Base-by-base conservation (phyloP, 2,113 vertebrate species). In the Neomonachus schauinslandi region DNA sequence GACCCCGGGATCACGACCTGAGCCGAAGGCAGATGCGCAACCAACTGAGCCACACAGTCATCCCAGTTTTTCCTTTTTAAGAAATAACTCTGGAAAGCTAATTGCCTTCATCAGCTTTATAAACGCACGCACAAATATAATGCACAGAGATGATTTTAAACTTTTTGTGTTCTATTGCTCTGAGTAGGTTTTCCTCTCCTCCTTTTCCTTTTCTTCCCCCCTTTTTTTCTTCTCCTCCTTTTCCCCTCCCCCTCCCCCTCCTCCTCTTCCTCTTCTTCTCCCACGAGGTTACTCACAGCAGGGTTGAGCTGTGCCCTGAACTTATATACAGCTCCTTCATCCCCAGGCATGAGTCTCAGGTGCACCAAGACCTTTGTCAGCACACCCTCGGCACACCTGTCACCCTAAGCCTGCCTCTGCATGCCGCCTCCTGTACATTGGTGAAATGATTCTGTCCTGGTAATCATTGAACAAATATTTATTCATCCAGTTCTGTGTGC, bases 291-390 rank as follows among this genome's bases (percentile, higher is more conserved):
- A 36, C 55, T 55, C 33, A 4, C 15, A 49, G 13, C 14, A 33
- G 21, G 39, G 1, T 16, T 0, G 26, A 28, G 19, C 3, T 49
- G 26, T 67, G 0, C 22, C 0, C 16, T 28, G 2, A 0, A 49
- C 5, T 15, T 82, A 0, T 1, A 1, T 10, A 11, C 4, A 39
- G 11, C 18, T 3, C 12, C 18, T 5, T 79, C 24, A 21, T 18
- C 1, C 16, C 33, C 42, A 42, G 7, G 7, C 12, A 49, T 3
- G 12, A 57, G 11, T 15, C 42, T 81, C 12, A 59, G 36, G 8
- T 31, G 18, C 4, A 7, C 6, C 5, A 51, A 46, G 26, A 2
- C 21, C 19, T 15, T 4, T 12, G 11, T 4, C 16, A 36, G 2
- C 4, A n/a, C 2, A 7, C 46, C 13, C 28, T n/a, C 2, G 11